Conservation (phyloP, 2,888 invertebrate species). For the Cantharis rustica region DNA sequence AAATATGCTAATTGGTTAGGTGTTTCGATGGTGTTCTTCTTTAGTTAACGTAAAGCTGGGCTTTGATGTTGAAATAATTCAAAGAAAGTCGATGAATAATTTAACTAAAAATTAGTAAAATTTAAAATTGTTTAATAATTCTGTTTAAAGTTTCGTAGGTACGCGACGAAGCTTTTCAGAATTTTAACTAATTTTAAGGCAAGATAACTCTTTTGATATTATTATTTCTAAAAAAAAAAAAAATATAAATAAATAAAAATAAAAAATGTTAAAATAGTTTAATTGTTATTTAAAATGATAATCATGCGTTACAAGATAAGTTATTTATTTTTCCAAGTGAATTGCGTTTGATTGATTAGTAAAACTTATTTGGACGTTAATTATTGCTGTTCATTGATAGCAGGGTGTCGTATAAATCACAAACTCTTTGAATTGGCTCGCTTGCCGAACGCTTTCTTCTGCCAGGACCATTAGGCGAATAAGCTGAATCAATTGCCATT, state of each 20-base stretch:
- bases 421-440: constrained; percentile 4
- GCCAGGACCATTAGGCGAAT: constrained; percentile 84
- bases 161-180: not conserved
- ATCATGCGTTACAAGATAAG: not conserved
- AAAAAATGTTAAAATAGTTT: not conserved
- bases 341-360: not conserved
- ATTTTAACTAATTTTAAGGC: not conserved
- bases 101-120: not conserved
- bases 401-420: not conserved
- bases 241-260: not conserved
- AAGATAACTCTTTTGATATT: not conserved
- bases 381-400: not conserved
- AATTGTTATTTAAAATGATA: not conserved
- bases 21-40: not conserved
- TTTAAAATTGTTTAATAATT: not conserved
- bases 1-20: not conserved
- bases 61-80: not conserved
- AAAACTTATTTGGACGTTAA: not conserved
- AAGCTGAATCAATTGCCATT: constrained; percentile 82
- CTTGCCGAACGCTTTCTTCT: constrained; percentile 71
- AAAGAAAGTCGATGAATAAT: not conserved
- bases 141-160: not conserved
- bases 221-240: too few relatives aligned
- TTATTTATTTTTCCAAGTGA: not conserved
- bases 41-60: not conserved